Evolutionary conservation across 1,140 invertebrate species (phyloP).

Genomic region (Choristoneura fumiferana): DNA sequence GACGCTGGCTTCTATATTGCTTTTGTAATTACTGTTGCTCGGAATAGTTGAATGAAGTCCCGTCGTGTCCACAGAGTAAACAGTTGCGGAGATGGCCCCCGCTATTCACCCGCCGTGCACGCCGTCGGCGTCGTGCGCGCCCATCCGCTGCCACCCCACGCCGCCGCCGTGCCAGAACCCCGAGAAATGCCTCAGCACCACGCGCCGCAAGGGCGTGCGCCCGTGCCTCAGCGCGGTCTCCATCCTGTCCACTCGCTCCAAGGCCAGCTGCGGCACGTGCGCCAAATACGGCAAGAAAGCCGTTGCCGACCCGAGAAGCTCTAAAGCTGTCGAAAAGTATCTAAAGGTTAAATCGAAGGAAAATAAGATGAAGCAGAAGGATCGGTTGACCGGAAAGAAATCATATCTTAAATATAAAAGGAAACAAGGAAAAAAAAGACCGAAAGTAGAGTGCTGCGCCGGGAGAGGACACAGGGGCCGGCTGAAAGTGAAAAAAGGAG

Average conservation of each 20-base stretch:
- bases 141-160: slow-evolving; percentile 57
- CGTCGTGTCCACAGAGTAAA: slow-evolving; percentile 50
- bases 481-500: slow-evolving; percentile 34
- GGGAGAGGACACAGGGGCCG: slow-evolving; percentile 62
- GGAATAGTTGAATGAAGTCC: too few relatives aligned
- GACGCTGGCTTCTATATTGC: slow-evolving; percentile 43
- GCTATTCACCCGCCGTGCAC: slow-evolving; percentile 59
- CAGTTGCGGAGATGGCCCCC: slow-evolving; percentile 48
- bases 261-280: slow-evolving; percentile 45
- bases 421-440: slow-evolving; percentile 34
- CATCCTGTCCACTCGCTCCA: slow-evolving; percentile 58
- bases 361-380: slow-evolving; percentile 45
- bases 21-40: too few relatives aligned
- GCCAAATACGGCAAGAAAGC: slow-evolving; percentile 39
- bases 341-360: slow-evolving; percentile 55
- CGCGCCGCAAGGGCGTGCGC: slow-evolving; percentile 47
- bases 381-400: slow-evolving; percentile 47
- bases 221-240: slow-evolving; percentile 64
- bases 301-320: slow-evolving; percentile 40
- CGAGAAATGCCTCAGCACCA: slow-evolving; percentile 58
- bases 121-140: slow-evolving; percentile 55
- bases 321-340: slow-evolving; percentile 45
- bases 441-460: slow-evolving; percentile 44
- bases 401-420: slow-evolving; percentile 45
- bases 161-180: slow-evolving; percentile 58